Percentiles rank a stretch among this genome's conserved stretches.
Evolutionary conservation across 2,797 vertebrate species (phyloP).

Genomic region (Rhinoraja longicauda): DNA sequence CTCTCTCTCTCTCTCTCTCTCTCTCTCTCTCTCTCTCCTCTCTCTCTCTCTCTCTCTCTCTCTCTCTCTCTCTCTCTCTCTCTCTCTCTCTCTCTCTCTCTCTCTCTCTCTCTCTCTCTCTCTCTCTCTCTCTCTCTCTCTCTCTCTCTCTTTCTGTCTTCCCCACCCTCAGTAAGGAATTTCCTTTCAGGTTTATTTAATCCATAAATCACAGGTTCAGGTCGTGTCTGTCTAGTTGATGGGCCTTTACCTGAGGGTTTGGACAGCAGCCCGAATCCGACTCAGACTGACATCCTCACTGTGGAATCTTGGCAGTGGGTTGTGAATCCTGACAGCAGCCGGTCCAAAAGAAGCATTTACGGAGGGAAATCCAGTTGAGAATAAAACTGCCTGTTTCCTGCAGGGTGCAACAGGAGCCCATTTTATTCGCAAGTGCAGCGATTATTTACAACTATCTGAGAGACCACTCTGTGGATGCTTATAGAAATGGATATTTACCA

Average conservation of each 20-base stretch:
- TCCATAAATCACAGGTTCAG: conserved; percentile 28
- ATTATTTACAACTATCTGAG: background rate
- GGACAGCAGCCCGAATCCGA: background rate
- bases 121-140: no score
- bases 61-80: no score
- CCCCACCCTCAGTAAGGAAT: background rate
- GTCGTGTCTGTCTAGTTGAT: background rate
- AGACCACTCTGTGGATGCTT: background rate
- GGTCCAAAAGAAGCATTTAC: background rate
- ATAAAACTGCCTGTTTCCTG: conserved; percentile 30
- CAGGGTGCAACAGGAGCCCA: conserved; percentile 25
- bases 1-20: no score
- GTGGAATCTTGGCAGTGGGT: conserved; percentile 24
- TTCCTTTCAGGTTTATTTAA: conserved; percentile 26
- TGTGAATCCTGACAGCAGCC: background rate
- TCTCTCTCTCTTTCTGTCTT: no score
- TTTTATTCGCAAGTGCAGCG: background rate
- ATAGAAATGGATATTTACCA: background rate
- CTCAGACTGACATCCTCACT: conserved; percentile 5
- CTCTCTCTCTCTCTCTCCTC: no score
- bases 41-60: no score
- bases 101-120: no score
- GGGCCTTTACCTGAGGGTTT: background rate
- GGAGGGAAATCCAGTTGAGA: background rate
- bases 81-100: background rate